Evolutionary conservation across 2,113 vertebrate species (phyloP).

Genomic region (Oceanodroma tethys): DNA sequence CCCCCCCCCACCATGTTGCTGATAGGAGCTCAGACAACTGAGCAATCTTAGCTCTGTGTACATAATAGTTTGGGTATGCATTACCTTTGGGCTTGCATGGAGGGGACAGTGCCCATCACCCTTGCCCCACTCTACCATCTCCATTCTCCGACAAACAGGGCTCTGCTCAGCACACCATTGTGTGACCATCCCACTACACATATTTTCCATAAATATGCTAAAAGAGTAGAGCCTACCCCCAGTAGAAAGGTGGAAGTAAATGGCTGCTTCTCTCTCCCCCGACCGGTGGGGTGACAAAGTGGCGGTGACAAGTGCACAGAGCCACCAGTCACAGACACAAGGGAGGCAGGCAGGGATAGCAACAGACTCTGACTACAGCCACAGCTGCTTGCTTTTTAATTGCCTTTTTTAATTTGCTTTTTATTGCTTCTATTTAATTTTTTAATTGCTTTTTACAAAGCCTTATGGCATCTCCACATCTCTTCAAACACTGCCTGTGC

Average conservation of each 20-base stretch:
- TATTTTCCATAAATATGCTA: background rate
- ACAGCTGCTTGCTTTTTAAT: background rate
- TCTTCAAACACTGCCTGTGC: background rate
- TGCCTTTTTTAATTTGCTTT: background rate
- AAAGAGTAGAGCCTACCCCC: background rate
- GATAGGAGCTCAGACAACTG: background rate
- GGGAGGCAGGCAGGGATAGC: background rate
- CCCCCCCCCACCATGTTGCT: background rate
- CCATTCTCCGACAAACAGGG: background rate
- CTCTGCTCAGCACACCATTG: background rate
- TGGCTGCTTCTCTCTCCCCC: background rate
- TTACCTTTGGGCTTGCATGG: background rate
- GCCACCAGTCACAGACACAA: background rate
- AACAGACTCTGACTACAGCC: background rate
- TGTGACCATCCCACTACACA: background rate
- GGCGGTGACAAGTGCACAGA: background rate
- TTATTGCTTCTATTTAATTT: background rate
- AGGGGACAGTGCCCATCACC: background rate
- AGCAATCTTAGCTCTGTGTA: background rate
- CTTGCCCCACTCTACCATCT: background rate
- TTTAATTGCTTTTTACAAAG: background rate
- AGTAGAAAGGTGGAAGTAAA: background rate
- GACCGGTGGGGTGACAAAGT: rapidly evolving
- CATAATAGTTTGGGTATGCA: background rate
- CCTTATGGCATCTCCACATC: background rate